Base-by-base conservation (phyloP, 2,888 invertebrate genomes). In the Thereva unica region DNA sequence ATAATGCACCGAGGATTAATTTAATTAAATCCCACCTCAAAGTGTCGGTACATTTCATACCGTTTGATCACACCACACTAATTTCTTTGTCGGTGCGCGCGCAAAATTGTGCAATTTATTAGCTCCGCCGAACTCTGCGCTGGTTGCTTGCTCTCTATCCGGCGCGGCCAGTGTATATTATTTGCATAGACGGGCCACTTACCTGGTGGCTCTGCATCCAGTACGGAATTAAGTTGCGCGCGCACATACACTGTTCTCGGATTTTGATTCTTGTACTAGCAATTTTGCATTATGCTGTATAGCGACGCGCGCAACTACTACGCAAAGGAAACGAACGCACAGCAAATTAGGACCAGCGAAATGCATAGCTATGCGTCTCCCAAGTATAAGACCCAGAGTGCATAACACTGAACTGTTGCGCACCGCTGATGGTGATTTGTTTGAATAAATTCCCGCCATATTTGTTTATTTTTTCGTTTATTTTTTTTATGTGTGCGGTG, bases 11-110 rank as follows among this genome's bases (percentile, higher is more conserved):
- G 53, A 40, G 53, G 54, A 54, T 64, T 64, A 64, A 64, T 64
- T 64, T 64, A 64, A 64, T 64, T 64, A 64, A 64, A 64, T 64
- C 64, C 64, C 64, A 64, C 64, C 64, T 64, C 53, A 53, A 53
- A 45, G 53, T 64, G 64, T 64, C 54, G 53, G 64, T 64, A 54
- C 54, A 64, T 54, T 64, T 64, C 64, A 64, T 64, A 64, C 53
- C 54, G 64, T 64, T 54, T 53, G 64, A 64, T 54, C 54, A 54
- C 53, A 54, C 61, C 61, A 61, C 61, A 61, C 61, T 61, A 61
- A 61, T 61, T 61, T 61, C 61, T 61, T 61, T 61, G 61, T 61
- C 61, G 61, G 61, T 61, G 34, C 49, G 50, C 23, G 23, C 61
- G 40, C 23, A 50, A 50, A 50, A 49, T 61, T 61, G 50, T 49